Evolutionary conservation across 2,888 invertebrate species (phyloP).

Genomic region (Megalurothrips usitatus): DNA sequence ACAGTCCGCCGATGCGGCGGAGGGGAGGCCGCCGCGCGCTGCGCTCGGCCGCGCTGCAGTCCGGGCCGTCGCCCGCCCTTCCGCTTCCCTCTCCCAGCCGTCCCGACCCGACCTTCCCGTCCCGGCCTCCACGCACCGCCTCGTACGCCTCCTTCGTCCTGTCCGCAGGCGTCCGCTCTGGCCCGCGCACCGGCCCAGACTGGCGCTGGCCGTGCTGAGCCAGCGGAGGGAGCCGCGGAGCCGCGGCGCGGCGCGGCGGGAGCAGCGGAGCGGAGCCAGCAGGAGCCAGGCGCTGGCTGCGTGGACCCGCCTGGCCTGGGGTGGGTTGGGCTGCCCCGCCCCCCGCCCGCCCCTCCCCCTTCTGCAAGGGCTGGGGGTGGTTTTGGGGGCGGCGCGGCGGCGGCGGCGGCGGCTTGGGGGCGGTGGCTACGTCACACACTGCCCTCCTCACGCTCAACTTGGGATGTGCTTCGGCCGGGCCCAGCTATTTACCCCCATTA

Average conservation of each 20-base stretch:
- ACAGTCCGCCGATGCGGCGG: no score
- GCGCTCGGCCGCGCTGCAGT: background rate
- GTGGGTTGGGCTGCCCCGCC: background rate
- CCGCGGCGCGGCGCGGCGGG: background rate
- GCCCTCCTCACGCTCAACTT: no score
- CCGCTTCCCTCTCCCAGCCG: background rate
- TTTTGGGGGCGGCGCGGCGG: background rate
- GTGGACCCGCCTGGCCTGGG: background rate
- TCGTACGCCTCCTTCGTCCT: background rate
- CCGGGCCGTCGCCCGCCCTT: background rate
- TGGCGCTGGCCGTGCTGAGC: background rate
- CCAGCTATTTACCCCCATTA: no score
- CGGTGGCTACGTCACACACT: no score
- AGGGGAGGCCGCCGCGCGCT: background rate
- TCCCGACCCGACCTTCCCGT: background rate
- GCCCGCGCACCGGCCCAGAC: conserved; percentile 4
- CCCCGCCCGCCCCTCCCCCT: background rate
- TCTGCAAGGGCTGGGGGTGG: no score
- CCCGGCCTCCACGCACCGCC: background rate
- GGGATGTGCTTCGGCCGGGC: no score
- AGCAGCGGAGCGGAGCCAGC: no score
- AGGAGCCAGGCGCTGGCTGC: no score
- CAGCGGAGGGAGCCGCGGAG: background rate
- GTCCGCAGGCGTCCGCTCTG: background rate
- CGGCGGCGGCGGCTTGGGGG: background rate